phyloP scores from a whole-genome alignment of 2,888 invertebrate species.

The Sinelater perroti region DNA sequence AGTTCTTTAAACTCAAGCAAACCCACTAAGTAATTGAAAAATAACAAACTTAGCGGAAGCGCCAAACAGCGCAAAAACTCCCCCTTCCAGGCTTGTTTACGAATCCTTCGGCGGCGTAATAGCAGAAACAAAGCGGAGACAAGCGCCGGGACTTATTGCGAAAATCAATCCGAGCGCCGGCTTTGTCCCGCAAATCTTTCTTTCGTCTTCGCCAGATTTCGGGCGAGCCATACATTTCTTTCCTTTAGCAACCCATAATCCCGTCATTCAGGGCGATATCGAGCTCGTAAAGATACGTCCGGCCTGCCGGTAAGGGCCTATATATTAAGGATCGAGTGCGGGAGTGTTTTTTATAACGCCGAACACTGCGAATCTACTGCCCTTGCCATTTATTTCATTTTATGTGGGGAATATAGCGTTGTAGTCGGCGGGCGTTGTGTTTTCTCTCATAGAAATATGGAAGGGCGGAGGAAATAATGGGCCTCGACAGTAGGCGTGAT shows the following conservation, averaged over 20 bases:
- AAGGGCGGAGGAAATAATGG: too few species aligned
- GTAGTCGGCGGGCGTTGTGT: too few species aligned
- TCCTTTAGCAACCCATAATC: conserved; percentile 38
- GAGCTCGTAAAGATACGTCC: conserved; percentile 37
- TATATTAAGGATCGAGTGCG: conserved; percentile 34
- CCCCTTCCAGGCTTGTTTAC: too few species aligned
- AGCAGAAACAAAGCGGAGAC: too few species aligned
- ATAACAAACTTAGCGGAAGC: too few species aligned
- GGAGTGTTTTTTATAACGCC: conserved; percentile 37
- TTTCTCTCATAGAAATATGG: too few species aligned
- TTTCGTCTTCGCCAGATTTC: conserved; percentile 23
- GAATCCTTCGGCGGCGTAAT: too few species aligned
- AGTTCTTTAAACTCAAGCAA: too few species aligned
- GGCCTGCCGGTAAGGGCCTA: conserved; percentile 31
- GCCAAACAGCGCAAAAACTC: too few species aligned
- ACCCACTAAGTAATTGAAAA: too few species aligned
- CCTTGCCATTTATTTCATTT: conserved; percentile 17
- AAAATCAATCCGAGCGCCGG: not conserved
- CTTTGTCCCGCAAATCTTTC: conserved; percentile 7
- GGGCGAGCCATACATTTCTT: conserved; percentile 23
- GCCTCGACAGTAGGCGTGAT: too few species aligned
- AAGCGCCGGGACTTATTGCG: not conserved
- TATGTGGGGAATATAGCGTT: conserved; percentile 6
- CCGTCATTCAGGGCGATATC: conserved; percentile 36
- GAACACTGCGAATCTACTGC: conserved; percentile 15